These are phyloP conservation scores for Apodemus agrarius DNA, from an alignment of 2,797 vertebrate genomes.

Conservation along the genomic window DNA sequence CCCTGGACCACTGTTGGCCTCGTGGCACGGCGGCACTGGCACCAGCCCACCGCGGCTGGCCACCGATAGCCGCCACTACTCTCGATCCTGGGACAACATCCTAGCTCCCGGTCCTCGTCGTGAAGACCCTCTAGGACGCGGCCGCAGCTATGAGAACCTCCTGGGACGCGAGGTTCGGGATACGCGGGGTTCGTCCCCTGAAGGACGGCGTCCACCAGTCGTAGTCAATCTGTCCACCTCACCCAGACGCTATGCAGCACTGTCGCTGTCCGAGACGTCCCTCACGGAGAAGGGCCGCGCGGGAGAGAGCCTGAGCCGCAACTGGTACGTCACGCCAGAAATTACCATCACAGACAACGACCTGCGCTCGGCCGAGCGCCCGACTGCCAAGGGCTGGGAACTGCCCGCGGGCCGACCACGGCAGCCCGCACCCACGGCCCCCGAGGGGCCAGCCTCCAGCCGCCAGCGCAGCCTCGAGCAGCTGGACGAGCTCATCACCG, in stretches of 20 bases:
- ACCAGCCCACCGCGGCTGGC: constrained; percentile 90
- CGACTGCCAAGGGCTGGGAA: constrained; percentile 84
- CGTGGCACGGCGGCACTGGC: constrained; percentile 91
- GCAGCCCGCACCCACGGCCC: constrained; percentile 61
- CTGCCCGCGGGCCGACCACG: constrained; percentile 76
- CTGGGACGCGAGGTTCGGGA: constrained; percentile 88
- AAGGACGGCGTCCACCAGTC: constrained; percentile 92
- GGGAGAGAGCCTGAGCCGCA: constrained; percentile 88
- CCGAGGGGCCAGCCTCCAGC: constrained; percentile 87
- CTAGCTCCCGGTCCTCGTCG: constrained; percentile 89
- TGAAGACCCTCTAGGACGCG: constrained; percentile 92
- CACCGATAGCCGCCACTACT: constrained; percentile 93
- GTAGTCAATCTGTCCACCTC: constrained; percentile 98
- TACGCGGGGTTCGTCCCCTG: constrained; percentile 87
- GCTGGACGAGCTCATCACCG: constrained; percentile 95
- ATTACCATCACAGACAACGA: constrained; percentile 99
- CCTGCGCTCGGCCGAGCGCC: constrained; percentile 90
- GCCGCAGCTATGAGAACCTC: constrained; percentile 96
- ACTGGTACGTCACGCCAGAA: constrained; percentile 97
- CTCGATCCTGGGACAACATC: constrained; percentile 98
- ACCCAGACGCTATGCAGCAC: constrained; percentile 95
- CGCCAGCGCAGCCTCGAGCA: constrained; percentile 97
- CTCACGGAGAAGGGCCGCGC: constrained; percentile 91
- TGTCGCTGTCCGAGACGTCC: constrained; percentile 96
- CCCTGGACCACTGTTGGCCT: constrained; percentile 86